Base-by-base conservation (phyloP, 2,113 vertebrate genomes). In the Merops nubicus region DNA sequence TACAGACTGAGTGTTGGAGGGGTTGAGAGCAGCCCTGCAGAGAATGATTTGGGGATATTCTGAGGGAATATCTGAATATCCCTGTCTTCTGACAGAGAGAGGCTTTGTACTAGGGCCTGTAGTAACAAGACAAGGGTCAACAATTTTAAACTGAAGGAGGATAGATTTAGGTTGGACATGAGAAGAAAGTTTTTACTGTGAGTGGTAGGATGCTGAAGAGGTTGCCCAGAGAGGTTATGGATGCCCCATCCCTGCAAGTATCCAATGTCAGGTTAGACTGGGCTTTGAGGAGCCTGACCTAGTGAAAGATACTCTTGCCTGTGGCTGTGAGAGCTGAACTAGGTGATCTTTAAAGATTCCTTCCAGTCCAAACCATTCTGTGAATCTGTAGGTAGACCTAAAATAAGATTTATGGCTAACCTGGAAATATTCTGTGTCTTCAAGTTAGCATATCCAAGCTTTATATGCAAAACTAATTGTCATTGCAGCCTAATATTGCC, bases 301-400 rank as follows among this genome's bases (percentile, higher is more conserved):
- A 45, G 36, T 14, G 73, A 20, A 64, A 64, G 28, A 2, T 74
- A 34, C 34, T 14, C 3, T 2, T 64, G 9, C 38, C 7, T 1
- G 1, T 80, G 53, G 34, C 38, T 5, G 3, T 5, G 10, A 43
- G 7, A 0, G 0, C 53, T 85, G 21, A 63, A 29, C 45, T 40
- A 17, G 18, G 2, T 62, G 26, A 12, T 48, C 19, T 59, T 77
- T 62, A 28, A 40, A 70, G 26, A 10, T 70, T 42, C 25, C 3
- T 88, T 84, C 21, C 48, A 57, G 33, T 25, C 21, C 51, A 81
- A 65, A 43, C 2, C 0, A 15, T 77, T 85, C 29, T 19, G 29
- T 18, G 29, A 31, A 56, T 78, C 25, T 34, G 17, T 86, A 28
- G 26, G 28, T 73, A n/a, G 42, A 34, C n/a, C 28, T 83, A 64